Evolutionary conservation across 1,140 invertebrate species (phyloP), one percentile per base, ranked within the genome.

Genomic region (Eurosta solidaginis): DNA sequence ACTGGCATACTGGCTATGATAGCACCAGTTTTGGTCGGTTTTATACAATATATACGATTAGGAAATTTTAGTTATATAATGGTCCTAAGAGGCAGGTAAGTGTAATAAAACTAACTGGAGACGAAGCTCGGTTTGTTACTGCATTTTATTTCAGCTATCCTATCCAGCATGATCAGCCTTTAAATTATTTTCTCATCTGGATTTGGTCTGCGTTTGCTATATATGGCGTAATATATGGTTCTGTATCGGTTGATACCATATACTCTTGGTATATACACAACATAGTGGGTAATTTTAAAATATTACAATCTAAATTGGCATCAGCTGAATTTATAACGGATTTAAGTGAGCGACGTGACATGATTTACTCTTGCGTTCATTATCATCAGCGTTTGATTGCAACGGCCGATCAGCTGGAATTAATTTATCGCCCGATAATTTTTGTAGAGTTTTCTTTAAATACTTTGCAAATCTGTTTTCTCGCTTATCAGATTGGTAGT

Each of bases 191-290:
- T 6, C 20, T 76, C 9, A 40, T 76, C 29, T 49, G 42, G 29
- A 22, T 76, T 17, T 76, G 75, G 75, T 27, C 14, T 7, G 50
- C 50, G 9, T 20, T 22, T n/a, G 52, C 33, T 6, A 68, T 77
- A 5, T 63, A 63, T 63, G 50, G 50, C 29, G 52, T 40, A 1
- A 29, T 36, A 14, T 63, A 63, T 45, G 52, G 20, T 2, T 77
- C 50, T 5, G 49, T 76, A 4, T 33, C 33, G 0, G 40, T 77
- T 5, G 76, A 77, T 47, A 44, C 33, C 2, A 20, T 77, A 6
- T 77, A 42, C 52, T 77, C 54, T 27, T 77, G 76, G 76, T 29
- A 42, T 10, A 33, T 63, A 20, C 40, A 63, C 25, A 77, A 77
- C 12, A 44, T 77, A n/a, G 40, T 45, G n/a, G 76, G 27, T 14